These are phyloP conservation scores for Ifrita kowaldi DNA, from an alignment of 2,113 vertebrate species.

Conservation along the genomic window DNA sequence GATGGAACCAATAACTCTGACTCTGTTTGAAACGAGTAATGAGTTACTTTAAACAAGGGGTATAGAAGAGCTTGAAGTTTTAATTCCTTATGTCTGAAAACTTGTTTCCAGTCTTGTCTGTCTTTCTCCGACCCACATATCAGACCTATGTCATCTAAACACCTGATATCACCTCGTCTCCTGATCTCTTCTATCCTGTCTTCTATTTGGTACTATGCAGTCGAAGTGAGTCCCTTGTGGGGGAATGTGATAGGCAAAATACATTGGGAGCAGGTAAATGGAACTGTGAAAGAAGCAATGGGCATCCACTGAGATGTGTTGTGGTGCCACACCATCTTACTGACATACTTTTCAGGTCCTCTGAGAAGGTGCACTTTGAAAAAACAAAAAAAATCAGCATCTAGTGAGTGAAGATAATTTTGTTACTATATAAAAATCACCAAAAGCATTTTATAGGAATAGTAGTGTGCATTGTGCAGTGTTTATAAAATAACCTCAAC, in stretches of 20 bases:
- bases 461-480: not conserved
- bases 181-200: not conserved
- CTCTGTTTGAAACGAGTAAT: not conserved
- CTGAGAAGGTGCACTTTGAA: not conserved
- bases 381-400: fast-evolving
- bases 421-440: not conserved
- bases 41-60: not conserved
- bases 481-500: not conserved
- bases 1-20: not conserved
- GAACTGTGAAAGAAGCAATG: not conserved
- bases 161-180: not conserved
- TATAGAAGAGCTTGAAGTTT: not conserved
- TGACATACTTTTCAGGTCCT: not conserved
- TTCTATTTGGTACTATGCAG: not conserved
- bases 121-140: fast-evolving
- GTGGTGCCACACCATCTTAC: not conserved
- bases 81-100: not conserved
- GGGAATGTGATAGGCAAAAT: not conserved
- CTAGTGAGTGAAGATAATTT: not conserved
- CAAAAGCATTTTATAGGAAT: not conserved
- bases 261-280: not conserved
- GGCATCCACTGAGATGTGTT: not conserved
- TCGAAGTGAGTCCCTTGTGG: not conserved
- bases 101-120: not conserved
- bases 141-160: not conserved